Percentiles rank a stretch among this genome's conserved stretches.
Conservation (phyloP, 2,888 invertebrate genomes). For the Pteria penguin region DNA sequence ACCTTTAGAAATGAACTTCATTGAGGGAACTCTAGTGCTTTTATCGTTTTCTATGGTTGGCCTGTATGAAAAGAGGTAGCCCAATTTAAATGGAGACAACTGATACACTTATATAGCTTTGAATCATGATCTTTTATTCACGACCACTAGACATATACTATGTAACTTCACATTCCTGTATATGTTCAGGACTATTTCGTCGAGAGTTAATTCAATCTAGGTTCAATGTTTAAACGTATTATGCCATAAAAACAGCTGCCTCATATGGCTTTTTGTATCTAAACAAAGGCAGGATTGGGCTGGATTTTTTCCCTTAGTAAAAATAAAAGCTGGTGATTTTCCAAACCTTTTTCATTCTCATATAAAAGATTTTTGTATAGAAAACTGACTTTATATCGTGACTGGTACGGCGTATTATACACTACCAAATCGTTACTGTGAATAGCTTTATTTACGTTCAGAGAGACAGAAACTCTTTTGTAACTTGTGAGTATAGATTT, state of each 20-base stretch:
- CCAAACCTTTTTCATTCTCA: conserved; percentile 19
- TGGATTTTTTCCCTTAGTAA: conserved; percentile 17
- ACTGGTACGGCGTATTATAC: too few relatives aligned
- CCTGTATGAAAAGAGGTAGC: not conserved
- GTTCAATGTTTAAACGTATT: conserved; percentile 24
- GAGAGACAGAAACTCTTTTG: too few relatives aligned
- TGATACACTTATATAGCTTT: not conserved
- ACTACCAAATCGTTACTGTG: too few relatives aligned
- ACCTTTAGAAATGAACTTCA: not conserved
- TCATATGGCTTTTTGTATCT: conserved; percentile 16
- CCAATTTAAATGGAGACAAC: not conserved
- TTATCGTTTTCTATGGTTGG: not conserved
- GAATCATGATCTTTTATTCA: not conserved
- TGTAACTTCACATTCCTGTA: not conserved
- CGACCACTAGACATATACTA: conserved; percentile 11
- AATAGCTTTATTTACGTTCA: too few relatives aligned
- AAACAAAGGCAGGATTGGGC: conserved; percentile 6
- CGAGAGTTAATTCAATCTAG: conserved; percentile 5
- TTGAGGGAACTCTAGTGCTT: not conserved
- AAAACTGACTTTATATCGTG: conserved; percentile 17
- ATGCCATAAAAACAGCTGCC: too few relatives aligned
- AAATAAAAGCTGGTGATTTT: conserved; percentile 18
- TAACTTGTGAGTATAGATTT: too few relatives aligned
- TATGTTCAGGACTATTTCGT: conserved; percentile 3
- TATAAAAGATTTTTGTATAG: conserved; percentile 26